Conservation (phyloP, 2,797 vertebrate species). For the Anableps anableps region DNA sequence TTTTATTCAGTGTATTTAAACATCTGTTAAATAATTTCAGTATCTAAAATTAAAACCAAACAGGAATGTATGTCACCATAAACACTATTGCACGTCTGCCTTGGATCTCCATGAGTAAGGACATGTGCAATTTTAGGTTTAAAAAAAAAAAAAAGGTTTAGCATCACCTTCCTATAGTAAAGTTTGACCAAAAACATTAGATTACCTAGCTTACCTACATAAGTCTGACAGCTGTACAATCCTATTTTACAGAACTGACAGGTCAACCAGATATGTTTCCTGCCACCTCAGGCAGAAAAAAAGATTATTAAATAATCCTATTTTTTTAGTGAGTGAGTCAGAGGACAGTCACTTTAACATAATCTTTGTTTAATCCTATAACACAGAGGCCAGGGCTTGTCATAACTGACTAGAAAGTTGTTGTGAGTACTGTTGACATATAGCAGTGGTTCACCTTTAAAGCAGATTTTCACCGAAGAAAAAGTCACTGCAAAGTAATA, state of each 20-base stretch:
- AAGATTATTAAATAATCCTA: not conserved
- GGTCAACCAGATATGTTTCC: not conserved
- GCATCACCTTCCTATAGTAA: not conserved
- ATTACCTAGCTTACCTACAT: not conserved
- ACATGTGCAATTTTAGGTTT: too few relatives aligned
- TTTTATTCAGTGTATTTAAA: not conserved
- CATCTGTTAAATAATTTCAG: too few relatives aligned
- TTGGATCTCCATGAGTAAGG: too few relatives aligned
- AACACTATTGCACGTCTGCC: not conserved
- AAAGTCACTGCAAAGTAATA: slow-evolving; percentile 12
- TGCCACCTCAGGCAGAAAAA: not conserved
- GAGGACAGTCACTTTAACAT: slow-evolving; percentile 16
- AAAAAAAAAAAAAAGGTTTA: too few relatives aligned
- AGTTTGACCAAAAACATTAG: not conserved
- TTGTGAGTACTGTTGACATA: slow-evolving; percentile 5
- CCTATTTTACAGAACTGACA: not conserved
- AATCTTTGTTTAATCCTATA: slow-evolving; percentile 28
- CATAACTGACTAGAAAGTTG: slow-evolving; percentile 1
- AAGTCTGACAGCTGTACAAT: not conserved
- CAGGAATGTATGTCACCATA: not conserved
- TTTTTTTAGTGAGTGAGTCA: slow-evolving; percentile 7
- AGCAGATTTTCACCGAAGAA: slow-evolving; percentile 9
- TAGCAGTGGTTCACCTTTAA: slow-evolving; percentile 21
- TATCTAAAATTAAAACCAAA: too few relatives aligned
- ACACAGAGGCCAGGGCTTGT: slow-evolving; percentile 1